These are phyloP conservation scores for Paracyclopina nana DNA, from an alignment of 1,140 invertebrate species.

Conservation along the genomic window DNA sequence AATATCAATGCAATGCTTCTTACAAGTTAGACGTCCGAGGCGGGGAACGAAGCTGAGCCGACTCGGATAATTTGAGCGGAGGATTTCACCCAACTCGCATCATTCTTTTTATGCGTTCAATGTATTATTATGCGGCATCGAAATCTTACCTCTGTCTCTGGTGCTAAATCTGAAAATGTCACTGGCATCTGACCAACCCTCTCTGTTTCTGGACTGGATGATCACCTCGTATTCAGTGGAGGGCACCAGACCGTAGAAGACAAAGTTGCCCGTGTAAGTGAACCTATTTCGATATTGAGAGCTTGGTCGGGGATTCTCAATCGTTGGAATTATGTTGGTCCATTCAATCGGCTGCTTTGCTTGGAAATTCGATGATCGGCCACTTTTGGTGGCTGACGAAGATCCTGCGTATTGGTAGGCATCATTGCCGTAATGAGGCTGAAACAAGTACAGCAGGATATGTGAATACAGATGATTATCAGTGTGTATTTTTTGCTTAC, in stretches of 20 bases:
- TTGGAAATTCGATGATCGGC: no score
- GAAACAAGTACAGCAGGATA: no score
- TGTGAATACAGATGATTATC: no score
- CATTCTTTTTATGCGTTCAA: background rate
- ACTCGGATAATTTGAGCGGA: background rate
- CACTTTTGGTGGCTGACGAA: no score
- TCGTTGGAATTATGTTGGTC: slow-evolving; percentile 14
- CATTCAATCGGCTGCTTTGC: no score
- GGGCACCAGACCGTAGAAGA: slow-evolving; percentile 6
- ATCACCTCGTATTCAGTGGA: slow-evolving; percentile 13
- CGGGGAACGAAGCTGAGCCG: background rate
- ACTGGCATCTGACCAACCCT: slow-evolving; percentile 10
- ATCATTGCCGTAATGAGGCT: no score
- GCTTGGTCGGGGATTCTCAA: background rate
- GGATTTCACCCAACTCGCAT: background rate
- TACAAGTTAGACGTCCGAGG: background rate
- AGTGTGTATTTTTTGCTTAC: no score
- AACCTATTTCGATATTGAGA: background rate
- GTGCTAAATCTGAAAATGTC: slow-evolving; percentile 14
- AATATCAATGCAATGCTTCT: background rate
- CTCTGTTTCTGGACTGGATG: slow-evolving; percentile 7
- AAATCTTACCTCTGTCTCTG: slow-evolving; percentile 4
- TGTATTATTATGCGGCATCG: background rate
- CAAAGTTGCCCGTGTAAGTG: slow-evolving; percentile 12
- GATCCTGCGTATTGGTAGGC: no score